Conservation (phyloP, 2,797 vertebrate genomes). For the Brotula barbata region DNA sequence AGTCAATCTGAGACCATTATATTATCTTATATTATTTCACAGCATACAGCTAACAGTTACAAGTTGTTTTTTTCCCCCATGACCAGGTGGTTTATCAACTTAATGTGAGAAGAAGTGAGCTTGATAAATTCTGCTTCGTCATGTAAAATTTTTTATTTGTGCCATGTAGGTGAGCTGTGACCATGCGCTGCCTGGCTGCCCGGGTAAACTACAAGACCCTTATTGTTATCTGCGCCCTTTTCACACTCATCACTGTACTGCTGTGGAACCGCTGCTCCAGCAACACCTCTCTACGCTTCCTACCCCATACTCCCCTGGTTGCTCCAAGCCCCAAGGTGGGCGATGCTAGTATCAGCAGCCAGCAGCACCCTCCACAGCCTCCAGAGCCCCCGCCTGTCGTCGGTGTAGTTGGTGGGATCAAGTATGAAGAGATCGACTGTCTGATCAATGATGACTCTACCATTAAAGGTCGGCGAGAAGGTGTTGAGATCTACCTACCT, state of each 20-base stretch:
- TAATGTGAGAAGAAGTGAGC: no score
- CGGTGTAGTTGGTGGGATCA: slow-evolving; percentile 78
- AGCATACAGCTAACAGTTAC: neutral
- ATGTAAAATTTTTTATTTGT: no score
- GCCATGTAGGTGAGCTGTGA: slow-evolving; percentile 79
- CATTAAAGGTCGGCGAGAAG: slow-evolving; percentile 89
- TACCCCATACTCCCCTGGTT: slow-evolving; percentile 70
- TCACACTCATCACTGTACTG: slow-evolving; percentile 90
- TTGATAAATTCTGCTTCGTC: no score
- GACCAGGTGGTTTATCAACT: no score
- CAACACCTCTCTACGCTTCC: slow-evolving; percentile 76
- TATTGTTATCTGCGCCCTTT: slow-evolving; percentile 91
- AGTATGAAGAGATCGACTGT: slow-evolving; percentile 96
- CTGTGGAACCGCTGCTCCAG: slow-evolving; percentile 94
- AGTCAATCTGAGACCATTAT: neutral
- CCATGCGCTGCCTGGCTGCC: slow-evolving; percentile 97
- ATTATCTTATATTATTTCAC: neutral
- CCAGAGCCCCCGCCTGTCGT: slow-evolving; percentile 89
- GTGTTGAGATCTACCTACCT: slow-evolving; percentile 90
- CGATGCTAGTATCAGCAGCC: slow-evolving; percentile 73
- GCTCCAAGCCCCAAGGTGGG: slow-evolving; percentile 80
- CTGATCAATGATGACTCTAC: slow-evolving; percentile 94
- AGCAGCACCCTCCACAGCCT: slow-evolving; percentile 82
- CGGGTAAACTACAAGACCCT: slow-evolving; percentile 98
- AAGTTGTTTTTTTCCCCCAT: no score